Evolutionary conservation across 2,888 invertebrate species (phyloP).

Genomic region (Agonopterix heracliana): DNA sequence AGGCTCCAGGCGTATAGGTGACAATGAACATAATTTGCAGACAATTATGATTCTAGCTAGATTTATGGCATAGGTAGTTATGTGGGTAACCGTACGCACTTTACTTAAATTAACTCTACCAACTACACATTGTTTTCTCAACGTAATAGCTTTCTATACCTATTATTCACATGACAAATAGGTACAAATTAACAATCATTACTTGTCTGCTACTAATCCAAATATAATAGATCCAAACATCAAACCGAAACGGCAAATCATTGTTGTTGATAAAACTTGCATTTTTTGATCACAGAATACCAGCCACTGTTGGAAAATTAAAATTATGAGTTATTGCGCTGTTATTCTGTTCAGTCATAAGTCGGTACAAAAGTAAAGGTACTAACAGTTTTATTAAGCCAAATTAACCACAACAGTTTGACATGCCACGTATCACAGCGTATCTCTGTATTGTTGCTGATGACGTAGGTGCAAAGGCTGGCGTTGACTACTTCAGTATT

Average conservation of each 20-base stretch:
- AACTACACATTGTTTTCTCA: too few species aligned
- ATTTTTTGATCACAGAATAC: conserved; percentile 51
- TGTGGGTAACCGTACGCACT: too few species aligned
- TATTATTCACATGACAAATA: too few species aligned
- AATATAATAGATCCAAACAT: conserved; percentile 56
- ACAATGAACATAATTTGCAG: too few species aligned
- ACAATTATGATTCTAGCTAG: too few species aligned
- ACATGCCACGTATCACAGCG: conserved; percentile 50
- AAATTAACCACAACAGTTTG: conserved; percentile 50
- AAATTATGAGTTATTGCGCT: neutral
- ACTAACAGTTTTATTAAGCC: conserved; percentile 55
- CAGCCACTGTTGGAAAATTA: conserved; percentile 40
- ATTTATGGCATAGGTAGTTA: too few species aligned
- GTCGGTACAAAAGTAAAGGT: neutral
- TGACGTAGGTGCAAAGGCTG: conserved; percentile 37
- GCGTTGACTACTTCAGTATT: conserved; percentile 32
- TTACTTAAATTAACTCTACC: too few species aligned
- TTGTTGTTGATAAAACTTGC: conserved; percentile 46
- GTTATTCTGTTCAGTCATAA: too few species aligned
- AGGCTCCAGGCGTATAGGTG: too few species aligned
- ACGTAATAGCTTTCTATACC: too few species aligned
- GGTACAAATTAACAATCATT: conserved; percentile 4
- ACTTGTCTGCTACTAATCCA: conserved; percentile 60
- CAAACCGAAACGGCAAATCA: conserved; percentile 54
- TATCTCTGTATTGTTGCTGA: conserved; percentile 32